phyloP scores from a whole-genome alignment of 2,797 vertebrate genomes.

The Rhinichthys osculus region DNA sequence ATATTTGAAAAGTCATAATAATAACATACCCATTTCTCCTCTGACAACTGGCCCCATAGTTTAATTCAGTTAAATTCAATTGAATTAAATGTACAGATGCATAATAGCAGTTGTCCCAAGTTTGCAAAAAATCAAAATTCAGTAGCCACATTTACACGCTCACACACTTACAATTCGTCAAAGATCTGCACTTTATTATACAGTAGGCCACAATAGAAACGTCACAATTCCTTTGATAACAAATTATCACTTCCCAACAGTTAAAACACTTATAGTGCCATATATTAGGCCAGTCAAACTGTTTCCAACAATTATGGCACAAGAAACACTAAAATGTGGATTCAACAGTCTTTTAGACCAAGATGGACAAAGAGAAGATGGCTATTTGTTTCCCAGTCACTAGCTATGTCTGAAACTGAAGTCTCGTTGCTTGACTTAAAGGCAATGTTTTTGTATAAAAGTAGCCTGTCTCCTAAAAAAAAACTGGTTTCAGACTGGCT shows the following conservation, averaged over 20 bases:
- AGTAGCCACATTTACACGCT: background rate
- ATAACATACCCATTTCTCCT: background rate
- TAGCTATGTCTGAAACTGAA: slow-evolving; percentile 1
- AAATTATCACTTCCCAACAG: slow-evolving; percentile 42
- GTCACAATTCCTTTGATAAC: slow-evolving; percentile 38
- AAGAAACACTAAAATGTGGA: slow-evolving; percentile 30
- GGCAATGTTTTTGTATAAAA: slow-evolving; percentile 20
- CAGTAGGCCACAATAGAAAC: slow-evolving; percentile 48
- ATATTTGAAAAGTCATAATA: background rate
- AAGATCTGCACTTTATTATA: slow-evolving; percentile 56
- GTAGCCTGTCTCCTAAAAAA: background rate
- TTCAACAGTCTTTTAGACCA: slow-evolving; percentile 32
- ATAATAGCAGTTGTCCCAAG: background rate
- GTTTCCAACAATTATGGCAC: slow-evolving; percentile 34
- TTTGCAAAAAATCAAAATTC: slow-evolving; percentile 10
- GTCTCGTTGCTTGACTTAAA: slow-evolving; percentile 1
- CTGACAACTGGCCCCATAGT: background rate
- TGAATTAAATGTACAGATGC: background rate
- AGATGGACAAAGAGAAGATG: slow-evolving; percentile 29
- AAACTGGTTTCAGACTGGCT: background rate
- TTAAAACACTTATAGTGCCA: slow-evolving; percentile 34
- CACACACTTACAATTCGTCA: slow-evolving; percentile 26
- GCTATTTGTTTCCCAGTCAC: slow-evolving; percentile 42
- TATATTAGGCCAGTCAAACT: slow-evolving; percentile 21
- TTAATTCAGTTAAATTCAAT: background rate